Percentiles rank a stretch among this genome's conserved stretches.
These are phyloP conservation scores for Phenganax subtilis DNA, from an alignment of 92 coral and sea anemone species.

Conservation along the genomic window DNA sequence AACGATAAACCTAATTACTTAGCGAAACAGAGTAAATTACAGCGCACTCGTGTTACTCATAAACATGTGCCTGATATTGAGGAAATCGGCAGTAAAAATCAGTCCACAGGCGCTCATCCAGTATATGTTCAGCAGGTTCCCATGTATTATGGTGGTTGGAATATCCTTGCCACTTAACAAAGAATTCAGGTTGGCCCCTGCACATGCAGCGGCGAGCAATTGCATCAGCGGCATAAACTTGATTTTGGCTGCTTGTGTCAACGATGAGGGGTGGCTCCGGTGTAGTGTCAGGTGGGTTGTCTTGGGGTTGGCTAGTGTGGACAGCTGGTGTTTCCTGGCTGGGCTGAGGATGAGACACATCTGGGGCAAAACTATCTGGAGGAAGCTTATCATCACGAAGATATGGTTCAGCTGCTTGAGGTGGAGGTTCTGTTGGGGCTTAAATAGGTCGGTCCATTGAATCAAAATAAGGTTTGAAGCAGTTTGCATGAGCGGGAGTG, in stretches of 20 bases:
- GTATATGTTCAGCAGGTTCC: constrained; percentile 32
- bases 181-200: constrained; percentile 7
- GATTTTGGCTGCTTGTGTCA: background rate
- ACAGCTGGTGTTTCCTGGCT: background rate
- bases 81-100: background rate
- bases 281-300: background rate
- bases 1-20: background rate
- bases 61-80: no score
- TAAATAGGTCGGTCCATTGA: constrained; percentile 49
- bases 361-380: constrained; percentile 25
- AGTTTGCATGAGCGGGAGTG: constrained; percentile 46
- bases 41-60: background rate
- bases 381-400: constrained; percentile 23
- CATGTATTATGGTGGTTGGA: constrained; percentile 24
- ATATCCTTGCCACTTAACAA: constrained; percentile 32
- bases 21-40: background rate
- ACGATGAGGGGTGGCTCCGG: background rate
- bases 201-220: background rate
- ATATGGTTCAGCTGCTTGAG: constrained; percentile 21
- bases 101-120: constrained; percentile 13
- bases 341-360: background rate
- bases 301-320: background rate
- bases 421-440: constrained; percentile 28
- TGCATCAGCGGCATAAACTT: constrained; percentile 9
- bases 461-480: constrained; percentile 50